These are phyloP conservation scores for Drosophila anomalipes DNA, from an alignment of 2,888 invertebrate genomes.

Conservation along the genomic window DNA sequence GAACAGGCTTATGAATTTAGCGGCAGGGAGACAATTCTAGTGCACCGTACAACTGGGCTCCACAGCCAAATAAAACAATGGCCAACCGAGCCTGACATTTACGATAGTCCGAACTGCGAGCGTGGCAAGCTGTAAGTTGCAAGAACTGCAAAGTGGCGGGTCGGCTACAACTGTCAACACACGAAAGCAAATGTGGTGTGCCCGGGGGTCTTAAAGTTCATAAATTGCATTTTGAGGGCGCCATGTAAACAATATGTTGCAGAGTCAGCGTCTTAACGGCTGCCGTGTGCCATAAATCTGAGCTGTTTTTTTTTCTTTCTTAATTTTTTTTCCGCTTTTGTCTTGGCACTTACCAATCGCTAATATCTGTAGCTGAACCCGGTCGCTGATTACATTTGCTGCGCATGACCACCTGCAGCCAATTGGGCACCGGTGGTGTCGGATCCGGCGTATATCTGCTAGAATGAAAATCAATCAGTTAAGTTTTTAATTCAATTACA, in stretches of 20 bases:
- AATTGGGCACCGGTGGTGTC: conserved; percentile 83
- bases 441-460: conserved; percentile 84
- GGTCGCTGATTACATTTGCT: conserved; percentile 80
- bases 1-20: conserved; percentile 53
- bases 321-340: background rate
- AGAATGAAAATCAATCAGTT: conserved; percentile 10
- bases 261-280: conserved; percentile 57
- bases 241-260: conserved; percentile 76
- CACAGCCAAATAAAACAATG: conserved; percentile 45
- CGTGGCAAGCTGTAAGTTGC: conserved; percentile 30
- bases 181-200: conserved; percentile 71
- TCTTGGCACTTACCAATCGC: conserved; percentile 68
- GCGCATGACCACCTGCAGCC: conserved; percentile 85
- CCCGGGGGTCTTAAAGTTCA: conserved; percentile 65
- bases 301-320: conserved; percentile 23
- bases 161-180: conserved; percentile 77
- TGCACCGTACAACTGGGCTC: background rate
- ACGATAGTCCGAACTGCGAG: conserved; percentile 39
- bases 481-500: background rate
- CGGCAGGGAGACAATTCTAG: conserved; percentile 50
- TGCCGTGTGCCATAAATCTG: conserved; percentile 77
- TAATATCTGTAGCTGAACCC: conserved; percentile 43
- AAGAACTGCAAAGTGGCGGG: conserved; percentile 24
- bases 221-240: conserved; percentile 67
- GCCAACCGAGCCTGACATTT: conserved; percentile 63